phyloP scores from a whole-genome alignment of 2,797 vertebrate genomes.

The Sarcoramphus papa region DNA sequence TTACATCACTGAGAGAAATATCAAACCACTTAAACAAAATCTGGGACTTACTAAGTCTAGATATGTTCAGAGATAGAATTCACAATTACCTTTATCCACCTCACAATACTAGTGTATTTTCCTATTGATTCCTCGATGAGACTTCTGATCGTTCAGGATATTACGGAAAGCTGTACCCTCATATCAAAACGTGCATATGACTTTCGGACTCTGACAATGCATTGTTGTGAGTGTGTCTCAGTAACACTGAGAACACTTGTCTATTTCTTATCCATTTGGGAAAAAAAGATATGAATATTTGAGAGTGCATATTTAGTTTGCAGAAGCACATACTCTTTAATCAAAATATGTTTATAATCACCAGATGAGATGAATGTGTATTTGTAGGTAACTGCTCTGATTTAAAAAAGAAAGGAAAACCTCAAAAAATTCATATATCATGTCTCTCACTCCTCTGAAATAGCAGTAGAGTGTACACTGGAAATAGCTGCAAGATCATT shows the following conservation, averaged over 20 bases:
- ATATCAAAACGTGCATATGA: background rate
- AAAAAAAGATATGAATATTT: background rate
- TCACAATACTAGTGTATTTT: background rate
- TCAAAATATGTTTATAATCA: background rate
- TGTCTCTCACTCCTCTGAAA: background rate
- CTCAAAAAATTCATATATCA: background rate
- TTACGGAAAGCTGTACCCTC: background rate
- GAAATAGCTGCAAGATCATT: background rate
- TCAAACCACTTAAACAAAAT: background rate
- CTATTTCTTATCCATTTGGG: background rate
- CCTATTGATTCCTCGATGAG: background rate
- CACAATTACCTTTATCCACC: background rate
- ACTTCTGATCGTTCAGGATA: background rate
- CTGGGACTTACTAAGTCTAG: background rate
- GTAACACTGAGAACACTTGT: background rate
- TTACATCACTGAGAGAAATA: background rate
- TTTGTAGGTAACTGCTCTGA: background rate
- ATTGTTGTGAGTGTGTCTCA: background rate
- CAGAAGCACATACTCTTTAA: background rate
- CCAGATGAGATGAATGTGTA: background rate
- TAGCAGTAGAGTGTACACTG: background rate
- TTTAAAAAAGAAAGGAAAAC: background rate
- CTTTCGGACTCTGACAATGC: background rate
- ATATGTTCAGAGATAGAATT: background rate
- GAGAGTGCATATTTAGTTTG: background rate